phyloP scores from a whole-genome alignment of 2,113 vertebrate genomes.

The Tringa solitaria region DNA sequence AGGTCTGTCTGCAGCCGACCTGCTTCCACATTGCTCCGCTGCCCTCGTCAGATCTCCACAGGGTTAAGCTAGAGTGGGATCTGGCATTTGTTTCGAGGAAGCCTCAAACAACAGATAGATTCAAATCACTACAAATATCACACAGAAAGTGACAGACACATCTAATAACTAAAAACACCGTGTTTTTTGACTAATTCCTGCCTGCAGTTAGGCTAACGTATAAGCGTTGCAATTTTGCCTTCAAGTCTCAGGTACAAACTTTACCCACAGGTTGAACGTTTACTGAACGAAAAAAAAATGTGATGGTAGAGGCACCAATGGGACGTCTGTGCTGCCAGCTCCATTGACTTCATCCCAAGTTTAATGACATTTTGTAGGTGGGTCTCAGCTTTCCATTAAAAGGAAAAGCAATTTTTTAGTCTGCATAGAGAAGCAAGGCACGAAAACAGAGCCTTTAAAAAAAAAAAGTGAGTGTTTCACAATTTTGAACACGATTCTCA shows the following conservation, averaged over 20 bases:
- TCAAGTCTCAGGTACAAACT: neutral
- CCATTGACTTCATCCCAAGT: neutral
- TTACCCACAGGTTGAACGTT: fast-evolving
- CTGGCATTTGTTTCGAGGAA: neutral
- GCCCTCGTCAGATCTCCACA: neutral
- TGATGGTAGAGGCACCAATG: neutral
- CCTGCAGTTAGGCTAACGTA: neutral
- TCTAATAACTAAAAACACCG: neutral
- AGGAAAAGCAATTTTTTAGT: conserved; percentile 7
- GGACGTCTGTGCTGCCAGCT: neutral
- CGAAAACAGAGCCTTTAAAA: neutral
- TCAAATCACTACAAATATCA: neutral
- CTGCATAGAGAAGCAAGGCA: neutral
- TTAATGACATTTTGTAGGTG: neutral
- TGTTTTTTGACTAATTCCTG: neutral
- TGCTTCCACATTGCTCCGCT: neutral
- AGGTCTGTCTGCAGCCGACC: neutral
- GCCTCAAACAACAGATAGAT: neutral
- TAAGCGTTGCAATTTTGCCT: neutral
- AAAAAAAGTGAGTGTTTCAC: neutral
- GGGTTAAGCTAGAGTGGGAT: neutral
- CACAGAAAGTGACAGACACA: fast-evolving
- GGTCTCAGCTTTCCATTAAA: conserved; percentile 8
- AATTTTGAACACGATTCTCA: neutral
- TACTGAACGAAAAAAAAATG: neutral